Percentiles rank a stretch among this genome's conserved stretches.
Conservation (phyloP, 2,113 vertebrate species). For the Taxidea taxus region DNA sequence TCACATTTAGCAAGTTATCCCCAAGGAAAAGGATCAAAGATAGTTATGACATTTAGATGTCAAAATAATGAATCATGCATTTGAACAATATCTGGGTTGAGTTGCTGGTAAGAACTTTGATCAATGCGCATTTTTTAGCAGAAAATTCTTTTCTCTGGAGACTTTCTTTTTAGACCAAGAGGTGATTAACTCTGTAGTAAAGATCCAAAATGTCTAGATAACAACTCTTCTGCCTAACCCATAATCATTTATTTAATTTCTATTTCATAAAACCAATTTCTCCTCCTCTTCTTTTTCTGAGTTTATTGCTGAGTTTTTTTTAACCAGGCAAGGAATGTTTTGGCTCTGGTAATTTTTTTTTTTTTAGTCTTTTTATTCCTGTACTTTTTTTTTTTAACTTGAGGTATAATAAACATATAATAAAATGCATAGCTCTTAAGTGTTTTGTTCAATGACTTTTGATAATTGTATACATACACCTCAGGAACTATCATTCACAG, state of each 20-base stretch:
- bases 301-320: slow-evolving; percentile 11
- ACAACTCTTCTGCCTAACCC: not conserved
- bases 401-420: not conserved
- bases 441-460: not conserved
- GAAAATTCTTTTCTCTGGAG: slow-evolving; percentile 53
- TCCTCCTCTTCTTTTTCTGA: not conserved
- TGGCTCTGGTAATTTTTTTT: not conserved
- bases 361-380: not conserved
- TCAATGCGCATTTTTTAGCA: slow-evolving; percentile 56
- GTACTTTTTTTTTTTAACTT: not conserved
- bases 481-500: not conserved
- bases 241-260: not conserved
- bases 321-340: not conserved
- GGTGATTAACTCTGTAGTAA: not conserved
- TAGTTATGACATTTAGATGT: slow-evolving; percentile 74
- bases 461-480: not conserved
- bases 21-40: slow-evolving; percentile 68
- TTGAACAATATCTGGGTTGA: slow-evolving; percentile 63
- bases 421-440: not conserved
- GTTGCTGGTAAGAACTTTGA: slow-evolving; percentile 66
- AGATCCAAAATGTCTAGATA: not conserved
- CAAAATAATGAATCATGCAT: slow-evolving; percentile 73
- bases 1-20: slow-evolving; percentile 58
- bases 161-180: slow-evolving; percentile 13
- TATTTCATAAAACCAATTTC: not conserved